Base-by-base conservation (phyloP, 2,797 vertebrate genomes). In the Ctenopoma multispine region DNA sequence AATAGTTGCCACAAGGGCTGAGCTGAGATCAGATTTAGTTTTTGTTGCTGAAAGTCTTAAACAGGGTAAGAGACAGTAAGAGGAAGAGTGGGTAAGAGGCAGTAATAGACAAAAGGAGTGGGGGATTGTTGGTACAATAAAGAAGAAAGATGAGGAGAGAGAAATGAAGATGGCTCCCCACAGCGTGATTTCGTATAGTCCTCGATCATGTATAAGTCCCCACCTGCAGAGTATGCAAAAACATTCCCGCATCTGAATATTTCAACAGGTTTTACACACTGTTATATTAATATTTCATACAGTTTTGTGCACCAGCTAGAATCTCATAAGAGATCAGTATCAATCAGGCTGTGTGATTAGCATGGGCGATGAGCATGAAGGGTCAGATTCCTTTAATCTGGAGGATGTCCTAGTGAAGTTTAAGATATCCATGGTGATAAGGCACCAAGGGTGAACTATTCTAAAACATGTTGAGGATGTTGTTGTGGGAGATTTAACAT, bases 11-110 rank as follows among this genome's bases (percentile, higher is more conserved):
- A 54, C 3, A 1, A 65, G 13, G 55, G 54, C 72, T 79, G 63
- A 60, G 41, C 54, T 72, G 66, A 69, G 72, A 76, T 80, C 75
- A 78, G 61, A 88, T 90, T 88, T 86, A 82, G 69, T 90, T 87
- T n/a, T 79, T 83, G 27, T 75, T 79, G 48, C 72, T 58, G 69
- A 68, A 81, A 81, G 82, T 82, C 84, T 87, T 89, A 74, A 77
- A 80, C 69, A 72, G 36, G 60, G 14, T 51, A 23, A 72, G 1
- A 59, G 17, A 18, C 7, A n/a, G 29, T 31, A 31, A 31, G 31
- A 73, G 38, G 60, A 11, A 54, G 23, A 74, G 1, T 55, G 12
- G 4, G 1, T 38, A 9, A 3, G 4, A 31, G 36, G 10, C 10
- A 13, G 57, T 31, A 49, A 54, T 17, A 55, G 18, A 36, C 18